Evolutionary conservation across 2,797 vertebrate genomes (phyloP).

Genomic region (Microctenopoma steveboyesi): DNA sequence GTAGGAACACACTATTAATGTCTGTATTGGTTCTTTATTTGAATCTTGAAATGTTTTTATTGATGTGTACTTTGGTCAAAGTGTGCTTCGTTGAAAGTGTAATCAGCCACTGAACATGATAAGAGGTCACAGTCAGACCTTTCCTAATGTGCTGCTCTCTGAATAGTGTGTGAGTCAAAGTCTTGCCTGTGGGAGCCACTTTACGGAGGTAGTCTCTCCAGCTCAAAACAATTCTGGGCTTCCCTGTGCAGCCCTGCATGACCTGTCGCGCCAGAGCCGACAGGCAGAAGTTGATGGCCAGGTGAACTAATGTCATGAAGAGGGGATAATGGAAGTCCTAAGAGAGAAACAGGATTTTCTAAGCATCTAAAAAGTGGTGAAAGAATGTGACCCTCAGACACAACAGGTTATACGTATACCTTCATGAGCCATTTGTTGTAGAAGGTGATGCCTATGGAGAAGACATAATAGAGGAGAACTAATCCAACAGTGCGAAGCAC

Average conservation of each 20-base stretch:
- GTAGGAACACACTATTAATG: background rate
- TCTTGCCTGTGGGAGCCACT: constrained; percentile 90
- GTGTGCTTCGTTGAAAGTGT: background rate
- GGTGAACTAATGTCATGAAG: constrained; percentile 92
- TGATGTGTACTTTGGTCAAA: constrained; percentile 54
- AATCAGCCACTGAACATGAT: constrained; percentile 13
- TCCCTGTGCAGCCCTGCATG: constrained; percentile 84
- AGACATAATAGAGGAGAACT: constrained; percentile 90
- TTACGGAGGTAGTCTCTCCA: constrained; percentile 88
- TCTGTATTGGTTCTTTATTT: background rate
- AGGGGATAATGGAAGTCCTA: constrained; percentile 93
- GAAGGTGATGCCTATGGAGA: constrained; percentile 96
- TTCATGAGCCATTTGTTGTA: constrained; percentile 97
- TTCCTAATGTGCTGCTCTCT: background rate
- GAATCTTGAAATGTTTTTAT: constrained; percentile 2
- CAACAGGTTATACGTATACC: constrained; percentile 64
- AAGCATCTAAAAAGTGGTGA: no score
- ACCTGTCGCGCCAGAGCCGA: constrained; percentile 82
- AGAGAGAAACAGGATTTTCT: constrained; percentile 2
- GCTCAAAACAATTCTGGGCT: constrained; percentile 83
- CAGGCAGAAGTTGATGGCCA: constrained; percentile 88
- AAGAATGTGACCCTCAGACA: no score
- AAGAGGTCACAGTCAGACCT: constrained; percentile 11
- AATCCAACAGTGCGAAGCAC: constrained; percentile 82
- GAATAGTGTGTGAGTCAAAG: background rate